These are phyloP conservation scores for Eilema sororculum DNA, from an alignment of 2,888 invertebrate genomes.

Conservation along the genomic window DNA sequence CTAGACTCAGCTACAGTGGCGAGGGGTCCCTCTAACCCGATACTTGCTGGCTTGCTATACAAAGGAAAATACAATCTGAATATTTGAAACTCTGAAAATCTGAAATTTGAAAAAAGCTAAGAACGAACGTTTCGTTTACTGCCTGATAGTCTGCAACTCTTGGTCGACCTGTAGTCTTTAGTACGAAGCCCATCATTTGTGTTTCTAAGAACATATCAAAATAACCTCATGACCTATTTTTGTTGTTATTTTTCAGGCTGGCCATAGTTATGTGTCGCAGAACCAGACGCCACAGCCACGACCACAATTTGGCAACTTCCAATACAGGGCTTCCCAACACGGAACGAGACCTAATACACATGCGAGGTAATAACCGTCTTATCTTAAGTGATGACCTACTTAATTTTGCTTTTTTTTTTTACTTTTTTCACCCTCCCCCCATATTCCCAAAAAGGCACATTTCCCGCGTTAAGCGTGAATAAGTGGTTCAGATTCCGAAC, in stretches of 20 bases:
- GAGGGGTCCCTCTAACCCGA: too few species aligned
- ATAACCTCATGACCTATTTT: not conserved
- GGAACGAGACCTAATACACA: constrained; percentile 75
- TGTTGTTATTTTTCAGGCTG: constrained; percentile 66
- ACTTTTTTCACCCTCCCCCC: not conserved
- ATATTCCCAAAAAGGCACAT: not conserved
- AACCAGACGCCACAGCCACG: constrained; percentile 72
- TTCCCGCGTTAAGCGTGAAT: not conserved
- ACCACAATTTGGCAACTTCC: constrained; percentile 74
- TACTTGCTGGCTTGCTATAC: too few species aligned
- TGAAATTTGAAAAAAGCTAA: not conserved
- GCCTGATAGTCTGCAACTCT: not conserved
- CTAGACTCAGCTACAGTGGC: too few species aligned
- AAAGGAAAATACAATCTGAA: too few species aligned
- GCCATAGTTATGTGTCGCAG: constrained; percentile 76
- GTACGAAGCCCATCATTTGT: not conserved
- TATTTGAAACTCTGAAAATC: too few species aligned
- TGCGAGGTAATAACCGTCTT: constrained; percentile 65
- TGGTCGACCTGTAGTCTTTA: not conserved
- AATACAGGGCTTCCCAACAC: constrained; percentile 74
- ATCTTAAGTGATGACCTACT: not conserved
- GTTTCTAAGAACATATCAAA: not conserved
- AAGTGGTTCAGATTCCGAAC: not conserved
- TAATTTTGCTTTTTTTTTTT: not conserved
- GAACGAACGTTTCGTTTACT: not conserved